Base-by-base conservation (phyloP, 2,113 vertebrate genomes). In the Odocoileus virginianus region DNA sequence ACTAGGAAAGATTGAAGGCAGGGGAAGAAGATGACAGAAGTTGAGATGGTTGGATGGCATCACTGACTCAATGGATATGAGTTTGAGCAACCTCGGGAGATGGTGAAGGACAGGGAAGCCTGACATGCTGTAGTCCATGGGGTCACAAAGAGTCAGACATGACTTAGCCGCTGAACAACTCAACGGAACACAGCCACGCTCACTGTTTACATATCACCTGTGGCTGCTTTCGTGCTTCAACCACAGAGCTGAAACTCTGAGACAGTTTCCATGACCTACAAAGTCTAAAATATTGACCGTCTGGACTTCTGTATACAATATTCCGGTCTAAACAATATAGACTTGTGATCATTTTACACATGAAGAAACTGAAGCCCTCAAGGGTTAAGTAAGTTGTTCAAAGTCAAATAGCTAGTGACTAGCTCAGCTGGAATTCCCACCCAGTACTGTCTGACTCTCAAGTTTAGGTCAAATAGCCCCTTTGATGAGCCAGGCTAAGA, bases 181-280 rank as follows among this genome's bases (percentile, higher is more conserved):
- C n/a, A 23, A 12, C 0, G 36, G n/a, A 71, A 40, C 50, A 50
- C 58, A 19, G 81, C 7, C 23, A 6, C 2, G 0, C 27, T 8
- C 55, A 55, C 52, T 23, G 23, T 8, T 58, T 23, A 25, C 33
- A 15, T 13, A 27, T 50, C 30, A 8, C 52, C 76, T 57, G 83
- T 43, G 47, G 82, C 87, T 25, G 25, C 27, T 57, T 61, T 45
- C 14, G 0, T 13, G 58, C 36, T 30, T 83, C 54, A 43, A 0
- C 0, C 19, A 43, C 23, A 27, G 16, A 45, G 25, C 4, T 27
- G 60, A 91, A 19, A 2, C 28, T 15, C 15, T 11, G 33, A 25
- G 12, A 9, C 15, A 12, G 67, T 61, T 16, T 58, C 43, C 64
- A 33, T 1, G 91, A 87, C 61, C 30, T n/a, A 54, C 15, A 55